Percentiles rank a stretch among this genome's conserved stretches.
phyloP scores from a whole-genome alignment of 1,140 invertebrate genomes.

The Dendrolimus kikuchii region DNA sequence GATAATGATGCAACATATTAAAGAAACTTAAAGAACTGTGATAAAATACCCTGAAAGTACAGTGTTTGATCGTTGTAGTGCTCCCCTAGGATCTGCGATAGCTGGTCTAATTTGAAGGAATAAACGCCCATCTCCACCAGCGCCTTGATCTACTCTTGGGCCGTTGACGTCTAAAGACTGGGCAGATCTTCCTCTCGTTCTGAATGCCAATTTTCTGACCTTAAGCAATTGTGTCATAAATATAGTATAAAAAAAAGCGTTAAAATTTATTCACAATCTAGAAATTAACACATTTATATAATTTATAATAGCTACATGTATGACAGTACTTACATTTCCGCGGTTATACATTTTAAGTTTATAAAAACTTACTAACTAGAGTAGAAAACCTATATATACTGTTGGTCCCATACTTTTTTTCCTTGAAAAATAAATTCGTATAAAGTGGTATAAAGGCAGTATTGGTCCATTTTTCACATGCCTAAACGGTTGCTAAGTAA shows the following conservation, averaged over 20 bases:
- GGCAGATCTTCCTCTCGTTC: slow-evolving; percentile 59
- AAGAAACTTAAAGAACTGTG: background rate
- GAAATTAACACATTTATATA: slow-evolving; percentile 7
- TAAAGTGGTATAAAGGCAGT: slow-evolving; percentile 35
- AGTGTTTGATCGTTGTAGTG: slow-evolving; percentile 47
- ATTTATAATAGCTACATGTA: background rate
- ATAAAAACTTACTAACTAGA: background rate
- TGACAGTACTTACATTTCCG: slow-evolving; percentile 52
- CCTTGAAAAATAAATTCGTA: slow-evolving; percentile 56
- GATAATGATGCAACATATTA: slow-evolving; percentile 2
- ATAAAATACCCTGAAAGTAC: slow-evolving; percentile 36
- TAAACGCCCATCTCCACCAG: slow-evolving; percentile 50
- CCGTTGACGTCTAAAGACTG: slow-evolving; percentile 56
- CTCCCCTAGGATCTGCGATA: slow-evolving; percentile 44
- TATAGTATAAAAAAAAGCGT: background rate
- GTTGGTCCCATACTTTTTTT: slow-evolving; percentile 46
- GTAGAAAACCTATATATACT: slow-evolving; percentile 16
- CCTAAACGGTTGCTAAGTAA: slow-evolving; percentile 41
- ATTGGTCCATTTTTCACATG: slow-evolving; percentile 47
- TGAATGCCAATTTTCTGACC: slow-evolving; percentile 63
- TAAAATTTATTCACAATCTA: too few species aligned
- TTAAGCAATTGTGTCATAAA: slow-evolving; percentile 21
- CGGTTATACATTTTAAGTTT: slow-evolving; percentile 33
- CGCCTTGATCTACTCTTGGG: slow-evolving; percentile 34
- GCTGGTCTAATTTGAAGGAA: slow-evolving; percentile 68